Percentiles rank a stretch among this genome's conserved stretches.
phyloP scores from a whole-genome alignment of 2,888 invertebrate genomes.

The Netelia virgata region DNA sequence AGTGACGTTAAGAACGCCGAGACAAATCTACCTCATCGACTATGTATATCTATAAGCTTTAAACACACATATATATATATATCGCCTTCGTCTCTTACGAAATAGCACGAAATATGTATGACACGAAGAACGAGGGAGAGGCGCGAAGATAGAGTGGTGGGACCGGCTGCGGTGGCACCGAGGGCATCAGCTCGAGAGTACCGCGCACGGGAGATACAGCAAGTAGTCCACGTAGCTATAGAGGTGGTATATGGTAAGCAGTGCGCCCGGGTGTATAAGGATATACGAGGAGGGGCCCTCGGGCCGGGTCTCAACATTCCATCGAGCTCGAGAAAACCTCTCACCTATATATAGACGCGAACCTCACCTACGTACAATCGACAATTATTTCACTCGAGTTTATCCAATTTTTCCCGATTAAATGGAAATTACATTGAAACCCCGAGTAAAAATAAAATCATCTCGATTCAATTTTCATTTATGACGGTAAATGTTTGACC shows the following conservation, averaged over 20 bases:
- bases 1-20: conserved; percentile 33
- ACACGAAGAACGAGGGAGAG: conserved; percentile 19
- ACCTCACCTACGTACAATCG: neutral
- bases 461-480: too few relatives aligned
- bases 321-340: conserved; percentile 50
- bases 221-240: neutral
- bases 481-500: too few relatives aligned
- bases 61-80: conserved; percentile 24
- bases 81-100: conserved; percentile 8
- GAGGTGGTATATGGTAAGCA: conserved; percentile 9
- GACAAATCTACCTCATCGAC: neutral
- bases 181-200: conserved; percentile 4
- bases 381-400: neutral
- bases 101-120: conserved; percentile 29
- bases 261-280: conserved; percentile 16
- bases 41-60: conserved; percentile 19
- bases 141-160: conserved; percentile 6
- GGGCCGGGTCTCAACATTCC: conserved; percentile 39
- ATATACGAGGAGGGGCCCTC: conserved; percentile 31
- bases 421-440: too few relatives aligned
- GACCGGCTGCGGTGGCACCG: conserved; percentile 7
- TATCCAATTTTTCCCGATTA: conserved; percentile 4
- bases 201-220: neutral
- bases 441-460: too few relatives aligned
- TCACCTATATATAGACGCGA: neutral